Evolutionary conservation across 2,888 invertebrate species (phyloP), one percentile per base, ranked within the genome.

Genomic region (Yponomeuta plumbellus): DNA sequence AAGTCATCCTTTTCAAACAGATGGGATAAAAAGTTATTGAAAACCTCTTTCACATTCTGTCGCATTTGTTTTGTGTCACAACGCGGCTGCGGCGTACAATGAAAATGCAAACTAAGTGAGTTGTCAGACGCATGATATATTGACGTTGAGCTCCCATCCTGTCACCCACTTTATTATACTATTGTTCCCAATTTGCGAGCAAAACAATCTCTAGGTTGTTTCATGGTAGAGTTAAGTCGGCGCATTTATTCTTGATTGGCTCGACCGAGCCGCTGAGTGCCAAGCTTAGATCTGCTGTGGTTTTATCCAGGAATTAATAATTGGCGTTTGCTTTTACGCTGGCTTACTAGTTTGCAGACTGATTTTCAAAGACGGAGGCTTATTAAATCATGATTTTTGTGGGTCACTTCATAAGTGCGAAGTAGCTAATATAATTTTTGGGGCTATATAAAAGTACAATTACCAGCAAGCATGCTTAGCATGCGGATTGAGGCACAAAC

Each of bases 91-190:
- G 39, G 8, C 11, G 44, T 40, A 63, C 58, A 67, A 77, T 75
- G 75, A 78, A 79, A 78, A 78, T 77, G 76, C 75, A 75, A 75
- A 80, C 77, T 76, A 80, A 78, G 77, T 79, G 77, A 78, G 71
- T 76, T 76, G 82, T 79, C 80, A 76, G 66, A 71, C 70, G 68
- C 72, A 76, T 80, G 79, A 80, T 79, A 76, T 77, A 80, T 79
- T 80, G 79, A 78, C 77, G 75, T 75, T 73, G 71, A 74, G 71
- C 65, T 67, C 20, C 66, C 61, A 66, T 57, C 39, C 64, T 21
- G 59, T 21, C 65, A 65, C 39, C 21, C 52, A 44, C 40, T 64
- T 64, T 64, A 44, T 64, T 64, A 40, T 56, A 69, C 71, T 68
- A 71, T 76, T 74, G 73, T 75, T 72, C 71, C 68, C 71, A 72